Base-by-base conservation (phyloP, 2,797 vertebrate species). In the Psittacula echo region DNA sequence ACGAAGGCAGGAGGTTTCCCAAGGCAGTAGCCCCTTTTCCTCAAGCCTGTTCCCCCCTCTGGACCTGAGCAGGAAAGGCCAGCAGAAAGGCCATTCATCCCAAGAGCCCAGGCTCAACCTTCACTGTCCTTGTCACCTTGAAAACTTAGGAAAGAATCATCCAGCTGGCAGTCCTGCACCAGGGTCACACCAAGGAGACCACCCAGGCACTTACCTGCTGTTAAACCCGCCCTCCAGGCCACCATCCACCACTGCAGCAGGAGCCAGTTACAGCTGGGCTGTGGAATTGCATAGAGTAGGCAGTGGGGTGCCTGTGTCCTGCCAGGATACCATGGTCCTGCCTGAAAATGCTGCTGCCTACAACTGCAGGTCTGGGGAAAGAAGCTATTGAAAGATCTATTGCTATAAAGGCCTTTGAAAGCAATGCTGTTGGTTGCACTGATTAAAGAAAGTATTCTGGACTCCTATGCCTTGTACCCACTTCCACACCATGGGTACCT, bases 251-350 rank as follows among this genome's bases (percentile, higher is more conserved):
- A 16, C 2, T 0, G 11, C 6, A 5, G 53, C 50, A 44, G 76
- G 21, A 80, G 73, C 34, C 0, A 0, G 70, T 39, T 11, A 39
- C 19, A 34, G 80, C 37, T 0, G 1, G 47, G 71, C 51, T 53
- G 30, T 27, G 42, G 60, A 58, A 91, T 91, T 94, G 96, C 96
- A 96, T 65, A 95, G 96, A 95, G 78, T 11, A 37, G 41, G 60
- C 72, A 60, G 80, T 3, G 2, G 58, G 71, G 56, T 66, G 76
- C 75, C 45, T 6, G 54, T 11, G 14, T 84, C 53, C 70, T 75
- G 58, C 58, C 9, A 11, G 74, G 15, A 64, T 4, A 10, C 90
- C 71, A 39, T 1, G 15, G 78, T 34, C 48, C 67, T 58, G 39
- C 58, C 87, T 39, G 27, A 19, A 87, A 64, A 72, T 15, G 65